Percentiles rank a stretch among this genome's conserved stretches.
phyloP scores from a whole-genome alignment of 2,797 vertebrate species.

The Thamnophis elegans region DNA sequence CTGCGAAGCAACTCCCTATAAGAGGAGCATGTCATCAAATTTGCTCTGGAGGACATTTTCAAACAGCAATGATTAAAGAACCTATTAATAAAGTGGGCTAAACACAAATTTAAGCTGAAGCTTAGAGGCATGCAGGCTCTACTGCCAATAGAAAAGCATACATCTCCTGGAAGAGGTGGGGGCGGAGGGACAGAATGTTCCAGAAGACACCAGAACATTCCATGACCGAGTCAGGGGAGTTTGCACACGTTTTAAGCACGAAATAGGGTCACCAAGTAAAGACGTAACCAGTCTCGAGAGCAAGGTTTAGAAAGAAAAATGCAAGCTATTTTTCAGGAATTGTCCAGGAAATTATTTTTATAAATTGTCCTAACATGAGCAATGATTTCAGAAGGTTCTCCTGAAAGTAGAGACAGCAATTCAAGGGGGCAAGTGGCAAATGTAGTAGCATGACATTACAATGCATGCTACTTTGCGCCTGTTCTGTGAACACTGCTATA shows the following conservation, averaged over 20 bases:
- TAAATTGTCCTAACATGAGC: not conserved
- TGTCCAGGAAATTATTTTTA: not conserved
- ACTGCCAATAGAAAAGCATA: not conserved
- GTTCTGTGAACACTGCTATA: not conserved
- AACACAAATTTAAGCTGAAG: not conserved
- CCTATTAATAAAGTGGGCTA: not conserved
- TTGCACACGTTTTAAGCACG: not conserved
- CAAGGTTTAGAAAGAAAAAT: not conserved
- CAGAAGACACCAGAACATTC: not conserved
- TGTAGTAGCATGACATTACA: not conserved
- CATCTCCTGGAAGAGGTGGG: too few relatives aligned
- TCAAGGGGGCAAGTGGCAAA: not conserved
- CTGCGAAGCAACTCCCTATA: not conserved
- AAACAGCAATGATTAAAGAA: not conserved
- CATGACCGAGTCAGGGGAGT: not conserved
- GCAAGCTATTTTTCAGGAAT: not conserved
- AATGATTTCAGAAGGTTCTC: not conserved
- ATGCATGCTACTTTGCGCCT: not conserved
- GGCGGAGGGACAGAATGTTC: not conserved
- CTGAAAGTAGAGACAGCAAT: not conserved
- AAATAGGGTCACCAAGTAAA: not conserved
- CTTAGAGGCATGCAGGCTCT: not conserved
- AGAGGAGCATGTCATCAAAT: not conserved
- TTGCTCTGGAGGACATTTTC: not conserved
- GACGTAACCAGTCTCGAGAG: not conserved